Evolutionary conservation across 1,140 invertebrate species (phyloP), one percentile per base, ranked within the genome.

Genomic region (Lucilia sericata): DNA sequence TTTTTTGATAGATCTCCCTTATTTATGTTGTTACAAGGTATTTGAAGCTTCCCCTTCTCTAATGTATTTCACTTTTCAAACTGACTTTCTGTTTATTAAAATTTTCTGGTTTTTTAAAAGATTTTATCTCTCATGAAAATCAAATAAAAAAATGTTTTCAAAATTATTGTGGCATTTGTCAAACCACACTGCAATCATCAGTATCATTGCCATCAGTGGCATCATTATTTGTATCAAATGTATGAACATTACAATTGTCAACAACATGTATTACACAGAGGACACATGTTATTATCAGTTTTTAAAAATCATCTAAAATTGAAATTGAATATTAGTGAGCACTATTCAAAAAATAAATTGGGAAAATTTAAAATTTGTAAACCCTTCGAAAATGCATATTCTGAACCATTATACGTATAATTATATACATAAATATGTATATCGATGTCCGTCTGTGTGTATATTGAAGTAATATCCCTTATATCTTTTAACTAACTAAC

Each of bases 91-190:
- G 19, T 21, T 70, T 70, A 19, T 70, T 70, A 2, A 70, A 21
- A 70, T 70, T 70, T 70, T 70, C 21, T 70, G 65, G 65, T 70
- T 70, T 70, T 70, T 60, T 42, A 3, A 60, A 70, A 70, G 65
- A 70, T 70, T 70, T 70, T 70, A 70, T 70, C 65, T 70, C 5
- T 42, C 0, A 10, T 7, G 42, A 42, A 42, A 42, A 42, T 42
- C 5, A 42, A 42, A 25, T 21, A 70, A 70, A 70, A 25, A 70
- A 9, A 10, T n/a, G 19, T 70, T 70, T 30, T 70, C 21, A 70
- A 70, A 70, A 70, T 70, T 70, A 70, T 70, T 70, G n/a, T 70
- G 65, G 65, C 65, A 70, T 70, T 70, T 70, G 65, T 70, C 65
- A 70, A 70, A 70, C 65, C 65, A 12, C 65, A 70, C 9, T 25